Base-by-base conservation (phyloP, 2,113 vertebrate species). In the Menura novaehollandiae region DNA sequence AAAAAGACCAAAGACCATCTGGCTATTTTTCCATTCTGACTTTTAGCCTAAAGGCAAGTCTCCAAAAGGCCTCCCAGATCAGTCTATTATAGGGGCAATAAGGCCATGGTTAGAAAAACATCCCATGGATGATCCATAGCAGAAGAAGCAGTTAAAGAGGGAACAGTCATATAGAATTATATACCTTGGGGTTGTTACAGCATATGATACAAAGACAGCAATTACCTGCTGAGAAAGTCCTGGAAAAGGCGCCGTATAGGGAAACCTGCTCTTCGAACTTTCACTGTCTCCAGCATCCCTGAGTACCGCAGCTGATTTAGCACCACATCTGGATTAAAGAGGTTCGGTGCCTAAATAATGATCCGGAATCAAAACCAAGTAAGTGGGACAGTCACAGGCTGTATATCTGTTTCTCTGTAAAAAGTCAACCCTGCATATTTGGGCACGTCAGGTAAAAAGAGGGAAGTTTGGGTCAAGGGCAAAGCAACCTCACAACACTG, bases 271-370 rank as follows among this genome's bases (percentile, higher is more conserved):
- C 98, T 98, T 12, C 99, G 98, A 94, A 99, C 98, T 95, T 99
- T 99, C 88, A 99, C 99, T 1, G 99, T 99, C 96, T 99, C 99
- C 96, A 99, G 93, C 99, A 99, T 99, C 77, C 99, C 99, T 4
- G 99, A 99, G 87, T 99, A 99, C 30, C 98, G 97, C 66, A 99
- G 91, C 97, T 99, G 99, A 91, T 99, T 99, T 55, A 99, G 98
- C 86, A 99, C 99, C 66, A 99, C 98, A 15, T 98, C 98, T 15
- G 98, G 97, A 91, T 98, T 98, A 94, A 99, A 99, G 91, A 96
- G 98, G 94, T 98, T 98, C 1, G 99, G 97, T 0, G 98, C 98
- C 99, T 99, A 79, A 23, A 68, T 14, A 73, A 72, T 7, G 20
- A 89, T 22, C 41, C 95, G 58, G 53, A 93, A 73, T 71, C 39